Evolutionary conservation across 2,888 invertebrate genomes (phyloP).

Genomic region (Trypoxylon attenuatum): DNA sequence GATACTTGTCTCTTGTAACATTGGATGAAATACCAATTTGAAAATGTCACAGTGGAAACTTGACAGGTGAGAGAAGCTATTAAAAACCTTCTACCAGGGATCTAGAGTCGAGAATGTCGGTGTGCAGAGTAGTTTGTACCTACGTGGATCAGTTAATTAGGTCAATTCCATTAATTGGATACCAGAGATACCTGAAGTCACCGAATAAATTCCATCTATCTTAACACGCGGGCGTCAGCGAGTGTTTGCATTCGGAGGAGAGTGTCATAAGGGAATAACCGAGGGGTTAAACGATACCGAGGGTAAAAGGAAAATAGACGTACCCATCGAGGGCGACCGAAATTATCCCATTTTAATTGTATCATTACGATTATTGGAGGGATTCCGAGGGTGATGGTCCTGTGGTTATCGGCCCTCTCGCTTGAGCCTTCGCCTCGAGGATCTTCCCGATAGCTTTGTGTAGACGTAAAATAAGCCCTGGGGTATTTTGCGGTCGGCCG

Average conservation of each 20-base stretch:
- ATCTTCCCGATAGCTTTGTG: constrained; percentile 3
- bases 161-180: constrained; percentile 46
- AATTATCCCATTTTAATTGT: constrained; percentile 36
- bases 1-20: too few relatives aligned
- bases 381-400: constrained; percentile 9
- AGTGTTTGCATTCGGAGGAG: constrained; percentile 9
- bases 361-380: constrained; percentile 14
- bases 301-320: constrained; percentile 11
- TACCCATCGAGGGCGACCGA: constrained; percentile 13
- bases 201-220: constrained; percentile 17
- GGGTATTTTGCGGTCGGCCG: background rate
- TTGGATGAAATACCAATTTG: too few relatives aligned
- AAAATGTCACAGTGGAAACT: too few relatives aligned
- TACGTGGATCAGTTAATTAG: constrained; percentile 28
- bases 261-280: background rate
- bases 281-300: constrained; percentile 4
- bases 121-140: too few relatives aligned
- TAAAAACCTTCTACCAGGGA: too few relatives aligned
- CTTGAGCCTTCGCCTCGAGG: background rate
- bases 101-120: too few relatives aligned
- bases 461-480: background rate
- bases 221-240: constrained; percentile 27
- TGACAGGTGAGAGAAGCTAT: too few relatives aligned
- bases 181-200: constrained; percentile 3
- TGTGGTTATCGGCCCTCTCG: constrained; percentile 11